These are phyloP conservation scores for Drosophila kanekoi DNA, from an alignment of 2,888 invertebrate genomes.

Conservation along the genomic window DNA sequence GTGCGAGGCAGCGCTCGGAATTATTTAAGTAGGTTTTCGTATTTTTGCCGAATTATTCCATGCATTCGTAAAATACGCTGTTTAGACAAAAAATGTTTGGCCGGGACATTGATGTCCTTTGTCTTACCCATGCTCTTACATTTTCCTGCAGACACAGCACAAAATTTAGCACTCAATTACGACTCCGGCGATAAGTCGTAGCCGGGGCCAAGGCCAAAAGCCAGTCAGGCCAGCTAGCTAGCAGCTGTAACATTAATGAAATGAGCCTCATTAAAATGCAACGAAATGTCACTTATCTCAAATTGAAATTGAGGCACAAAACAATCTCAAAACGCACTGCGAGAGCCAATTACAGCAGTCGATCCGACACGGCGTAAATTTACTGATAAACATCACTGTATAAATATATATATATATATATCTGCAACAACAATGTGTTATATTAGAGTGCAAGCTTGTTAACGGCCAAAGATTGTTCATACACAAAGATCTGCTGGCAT, in stretches of 20 bases:
- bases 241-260: slow-evolving; percentile 52
- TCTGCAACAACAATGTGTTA: slow-evolving; percentile 51
- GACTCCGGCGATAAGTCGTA: slow-evolving; percentile 59
- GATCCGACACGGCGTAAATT: slow-evolving; percentile 70
- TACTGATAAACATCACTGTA: slow-evolving; percentile 59
- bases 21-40: slow-evolving; percentile 58
- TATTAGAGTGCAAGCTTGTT: slow-evolving; percentile 77
- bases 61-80: slow-evolving; percentile 78
- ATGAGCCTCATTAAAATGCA: slow-evolving; percentile 81
- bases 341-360: slow-evolving; percentile 48
- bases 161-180: slow-evolving; percentile 77
- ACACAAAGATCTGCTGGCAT: slow-evolving; percentile 37
- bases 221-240: slow-evolving; percentile 8
- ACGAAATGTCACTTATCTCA: slow-evolving; percentile 81
- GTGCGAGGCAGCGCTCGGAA: slow-evolving; percentile 64
- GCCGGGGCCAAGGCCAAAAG: slow-evolving; percentile 34
- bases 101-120: slow-evolving; percentile 47
- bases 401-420: slow-evolving; percentile 41
- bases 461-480: slow-evolving; percentile 67
- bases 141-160: slow-evolving; percentile 66
- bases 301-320: slow-evolving; percentile 75
- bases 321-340: slow-evolving; percentile 54
- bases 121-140: slow-evolving; percentile 15
- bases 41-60: slow-evolving; percentile 66
- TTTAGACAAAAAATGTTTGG: slow-evolving; percentile 58